phyloP scores from a whole-genome alignment of 2,113 vertebrate species.

The Meriones unguiculatus region DNA sequence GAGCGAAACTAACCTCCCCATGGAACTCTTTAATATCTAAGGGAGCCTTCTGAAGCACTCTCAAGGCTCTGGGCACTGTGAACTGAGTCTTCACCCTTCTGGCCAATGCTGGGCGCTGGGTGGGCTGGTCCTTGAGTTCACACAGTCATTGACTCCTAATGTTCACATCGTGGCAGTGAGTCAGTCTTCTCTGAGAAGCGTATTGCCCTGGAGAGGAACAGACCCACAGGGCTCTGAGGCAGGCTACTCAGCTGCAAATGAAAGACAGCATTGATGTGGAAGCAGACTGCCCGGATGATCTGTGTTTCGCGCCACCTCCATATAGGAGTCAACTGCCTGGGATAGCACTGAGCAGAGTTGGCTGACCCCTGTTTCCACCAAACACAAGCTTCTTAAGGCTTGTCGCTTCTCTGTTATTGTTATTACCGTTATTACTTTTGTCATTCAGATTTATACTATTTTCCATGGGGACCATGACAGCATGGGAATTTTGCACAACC shows the following conservation, averaged over 20 bases:
- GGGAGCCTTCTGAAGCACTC: background rate
- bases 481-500: constrained; percentile 77
- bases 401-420: background rate
- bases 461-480: constrained; percentile 78
- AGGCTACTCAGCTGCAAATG: no score
- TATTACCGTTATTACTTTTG: background rate
- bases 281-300: accelerated
- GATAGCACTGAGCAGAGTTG: accelerated
- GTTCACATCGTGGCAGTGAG: background rate
- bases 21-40: background rate
- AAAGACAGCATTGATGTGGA: accelerated
- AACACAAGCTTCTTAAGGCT: background rate
- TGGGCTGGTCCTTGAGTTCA: background rate
- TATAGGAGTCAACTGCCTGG: accelerated
- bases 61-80: no score
- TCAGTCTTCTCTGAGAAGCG: background rate
- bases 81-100: background rate
- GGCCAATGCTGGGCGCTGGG: background rate
- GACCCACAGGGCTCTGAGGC: background rate
- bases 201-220: background rate
- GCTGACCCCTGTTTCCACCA: background rate
- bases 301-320: accelerated
- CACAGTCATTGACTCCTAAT: background rate
- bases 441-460: constrained; percentile 67
- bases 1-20: background rate